These are phyloP conservation scores for Pantelozetes paolii DNA, from an alignment of 2,888 invertebrate species.

Conservation along the genomic window DNA sequence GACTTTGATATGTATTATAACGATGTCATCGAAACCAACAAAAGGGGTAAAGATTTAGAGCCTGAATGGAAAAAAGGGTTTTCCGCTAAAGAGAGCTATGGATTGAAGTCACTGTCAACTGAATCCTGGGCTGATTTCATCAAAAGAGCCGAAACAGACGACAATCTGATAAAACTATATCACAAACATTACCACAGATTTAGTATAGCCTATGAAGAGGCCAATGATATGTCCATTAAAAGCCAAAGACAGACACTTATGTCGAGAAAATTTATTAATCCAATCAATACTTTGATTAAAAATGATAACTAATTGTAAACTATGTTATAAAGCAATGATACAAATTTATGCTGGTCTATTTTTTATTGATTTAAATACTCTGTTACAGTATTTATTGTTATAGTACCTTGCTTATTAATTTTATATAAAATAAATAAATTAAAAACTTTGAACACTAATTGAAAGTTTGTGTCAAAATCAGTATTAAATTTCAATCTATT, in stretches of 20 bases:
- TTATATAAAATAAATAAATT: too few species aligned
- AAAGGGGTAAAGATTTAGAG: background rate
- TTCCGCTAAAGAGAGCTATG: slow-evolving; percentile 23
- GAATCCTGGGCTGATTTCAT: slow-evolving; percentile 26
- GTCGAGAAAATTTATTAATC: background rate
- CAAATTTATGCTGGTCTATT: too few species aligned
- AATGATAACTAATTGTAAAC: too few species aligned
- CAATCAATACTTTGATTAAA: background rate
- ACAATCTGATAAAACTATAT: slow-evolving; percentile 1
- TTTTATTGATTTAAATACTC: too few species aligned
- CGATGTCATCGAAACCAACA: slow-evolving; percentile 8
- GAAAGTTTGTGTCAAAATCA: too few species aligned
- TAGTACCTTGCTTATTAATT: too few species aligned
- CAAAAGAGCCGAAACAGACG: background rate
- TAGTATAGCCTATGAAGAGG: background rate
- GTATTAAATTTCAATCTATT: too few species aligned
- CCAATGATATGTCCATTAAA: background rate
- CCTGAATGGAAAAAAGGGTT: slow-evolving; percentile 27
- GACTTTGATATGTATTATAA: slow-evolving; percentile 22
- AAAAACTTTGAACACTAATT: too few species aligned
- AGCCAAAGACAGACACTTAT: background rate
- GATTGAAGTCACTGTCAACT: background rate
- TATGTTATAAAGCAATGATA: too few species aligned
- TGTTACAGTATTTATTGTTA: too few species aligned
- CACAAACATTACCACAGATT: slow-evolving; percentile 24